Base-by-base conservation (phyloP, 30 jellyfish, hydroid and myxozoan species). In the Chironex yamaguchii region DNA sequence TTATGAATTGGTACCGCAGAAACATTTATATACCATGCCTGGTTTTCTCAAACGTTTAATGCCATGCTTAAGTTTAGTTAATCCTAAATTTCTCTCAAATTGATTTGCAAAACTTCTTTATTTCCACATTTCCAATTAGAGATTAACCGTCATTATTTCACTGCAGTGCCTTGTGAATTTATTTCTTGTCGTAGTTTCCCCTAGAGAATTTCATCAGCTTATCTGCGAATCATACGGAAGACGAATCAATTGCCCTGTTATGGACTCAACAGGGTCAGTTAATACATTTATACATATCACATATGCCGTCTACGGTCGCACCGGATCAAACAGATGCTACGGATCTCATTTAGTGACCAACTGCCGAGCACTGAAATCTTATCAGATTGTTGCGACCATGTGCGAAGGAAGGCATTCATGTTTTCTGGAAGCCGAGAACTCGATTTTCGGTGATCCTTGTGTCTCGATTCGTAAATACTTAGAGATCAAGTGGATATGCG, bases 241-340 rank as follows among this genome's bases (percentile, higher is more conserved):
- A 6, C 9, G 58, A 42, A 6, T 42, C 13, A 17, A 42, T 9
- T 42, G 58, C 58, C 58, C 58, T 6, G 17, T 6, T 9, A 9
- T 17, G 58, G 13, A 42, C 9, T 9, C 13, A 42, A 9, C 58
- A 6, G 17, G 17, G 13, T 42, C 17, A 42, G 13, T 6, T 6
- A 42, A 17, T 9, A 42, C 58, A 42, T 82, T 82, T 49, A 67
- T 82, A 28, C 67, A 82, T 63, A 42, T 82, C 13, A 67, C 85
- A 13, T 9, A 82, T 32, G 85, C 92, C 25, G 52, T 82, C 68
- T 82, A 82, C 29, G 92, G 92, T 6, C 92, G 92, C 26, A 28
- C 33, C 4, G 6, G 31, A 9, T 13, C 63, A 0, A 34, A 13
- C 2, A 24, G 17, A 26, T 82, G 92, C 42, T 1, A 33, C 3